Percentiles rank a stretch among this genome's conserved stretches.
Evolutionary conservation across 2,797 vertebrate genomes (phyloP).

Genomic region (Scarus forsteni): DNA sequence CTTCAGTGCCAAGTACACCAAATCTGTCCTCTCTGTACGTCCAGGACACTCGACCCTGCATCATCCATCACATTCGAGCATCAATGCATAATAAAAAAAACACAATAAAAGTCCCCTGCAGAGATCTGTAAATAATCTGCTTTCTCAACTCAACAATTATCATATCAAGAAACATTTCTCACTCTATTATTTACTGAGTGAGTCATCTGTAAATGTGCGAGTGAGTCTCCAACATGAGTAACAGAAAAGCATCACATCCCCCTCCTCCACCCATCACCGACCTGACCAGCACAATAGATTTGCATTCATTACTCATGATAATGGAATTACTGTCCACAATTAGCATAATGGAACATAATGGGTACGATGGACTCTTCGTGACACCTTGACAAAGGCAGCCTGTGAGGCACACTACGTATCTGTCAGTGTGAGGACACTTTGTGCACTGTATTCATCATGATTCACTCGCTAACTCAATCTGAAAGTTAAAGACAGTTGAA

Average conservation of each 20-base stretch:
- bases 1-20: conserved; percentile 20
- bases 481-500: neutral
- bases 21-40: neutral
- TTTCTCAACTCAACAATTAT: conserved; percentile 24
- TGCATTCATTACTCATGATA: conserved; percentile 64
- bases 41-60: neutral
- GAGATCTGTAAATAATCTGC: conserved; percentile 29
- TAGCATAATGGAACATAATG: conserved; percentile 76
- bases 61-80: neutral
- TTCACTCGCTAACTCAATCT: conserved; percentile 9
- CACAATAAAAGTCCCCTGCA: neutral
- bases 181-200: conserved; percentile 30
- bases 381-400: conserved; percentile 65
- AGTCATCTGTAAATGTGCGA: conserved; percentile 51
- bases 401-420: conserved; percentile 41
- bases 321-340: conserved; percentile 68
- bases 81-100: neutral
- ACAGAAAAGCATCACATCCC: conserved; percentile 24
- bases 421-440: conserved; percentile 26
- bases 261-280: conserved; percentile 19
- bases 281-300: conserved; percentile 50
- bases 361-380: conserved; percentile 63
- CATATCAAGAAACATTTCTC: conserved; percentile 23
- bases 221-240: conserved; percentile 24
- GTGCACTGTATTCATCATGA: conserved; percentile 11